These are phyloP conservation scores for Centrocercus urophasianus DNA, from an alignment of 2,113 vertebrate genomes.

Conservation along the genomic window DNA sequence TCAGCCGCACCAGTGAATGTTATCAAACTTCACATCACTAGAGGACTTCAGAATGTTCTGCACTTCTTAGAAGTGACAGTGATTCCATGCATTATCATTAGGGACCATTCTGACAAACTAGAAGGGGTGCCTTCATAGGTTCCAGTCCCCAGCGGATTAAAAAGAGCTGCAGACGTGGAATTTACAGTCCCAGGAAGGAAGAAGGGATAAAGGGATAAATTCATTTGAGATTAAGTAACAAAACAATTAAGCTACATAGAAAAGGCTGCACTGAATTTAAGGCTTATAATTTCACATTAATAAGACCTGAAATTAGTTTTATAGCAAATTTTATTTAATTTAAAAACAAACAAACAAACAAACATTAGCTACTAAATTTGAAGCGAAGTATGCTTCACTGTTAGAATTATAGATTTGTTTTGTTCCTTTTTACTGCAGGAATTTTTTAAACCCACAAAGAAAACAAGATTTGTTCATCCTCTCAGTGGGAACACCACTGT, in stretches of 20 bases:
- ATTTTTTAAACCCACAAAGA: too few relatives aligned
- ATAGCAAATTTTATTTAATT: neutral
- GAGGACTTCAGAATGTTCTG: neutral
- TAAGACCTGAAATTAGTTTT: neutral
- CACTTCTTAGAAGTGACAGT: neutral
- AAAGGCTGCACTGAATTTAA: neutral
- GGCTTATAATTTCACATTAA: neutral
- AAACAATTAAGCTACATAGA: neutral
- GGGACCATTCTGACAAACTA: neutral
- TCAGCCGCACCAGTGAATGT: neutral
- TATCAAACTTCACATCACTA: neutral
- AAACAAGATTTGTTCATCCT: neutral
- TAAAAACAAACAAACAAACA: too few relatives aligned
- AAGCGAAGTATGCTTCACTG: neutral
- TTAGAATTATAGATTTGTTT: neutral
- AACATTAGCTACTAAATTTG: neutral
- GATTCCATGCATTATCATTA: neutral
- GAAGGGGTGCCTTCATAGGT: neutral
- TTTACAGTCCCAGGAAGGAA: neutral
- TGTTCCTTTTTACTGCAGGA: neutral
- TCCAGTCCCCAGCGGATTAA: neutral
- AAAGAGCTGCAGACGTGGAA: neutral
- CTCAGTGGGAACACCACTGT: neutral
- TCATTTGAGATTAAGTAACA: neutral
- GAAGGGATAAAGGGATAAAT: neutral